phyloP scores from a whole-genome alignment of 2,888 invertebrate genomes.

The Acronicta alni region DNA sequence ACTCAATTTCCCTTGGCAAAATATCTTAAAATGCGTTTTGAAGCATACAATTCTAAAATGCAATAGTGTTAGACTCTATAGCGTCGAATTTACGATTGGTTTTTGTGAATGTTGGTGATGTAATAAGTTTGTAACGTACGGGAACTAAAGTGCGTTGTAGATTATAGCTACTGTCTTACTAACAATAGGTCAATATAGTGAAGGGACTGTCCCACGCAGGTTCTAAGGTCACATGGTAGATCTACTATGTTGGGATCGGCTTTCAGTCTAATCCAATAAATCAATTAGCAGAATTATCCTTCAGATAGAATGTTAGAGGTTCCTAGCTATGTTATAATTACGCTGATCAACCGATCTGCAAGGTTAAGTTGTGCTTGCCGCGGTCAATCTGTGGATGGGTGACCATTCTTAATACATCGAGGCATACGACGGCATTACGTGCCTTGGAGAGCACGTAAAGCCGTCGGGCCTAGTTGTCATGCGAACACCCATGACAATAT shows the following conservation, averaged over 20 bases:
- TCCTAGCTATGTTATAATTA: too few relatives aligned
- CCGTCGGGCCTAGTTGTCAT: too few relatives aligned
- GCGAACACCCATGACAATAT: too few relatives aligned
- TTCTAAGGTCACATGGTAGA: constrained; percentile 49
- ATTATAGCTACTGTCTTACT: constrained; percentile 61
- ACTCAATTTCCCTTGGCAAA: constrained; percentile 7
- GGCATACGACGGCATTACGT: too few relatives aligned
- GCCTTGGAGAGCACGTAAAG: too few relatives aligned
- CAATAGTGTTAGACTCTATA: constrained; percentile 11
- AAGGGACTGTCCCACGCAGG: constrained; percentile 59
- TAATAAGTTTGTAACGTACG: constrained; percentile 35
- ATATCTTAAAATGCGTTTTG: constrained; percentile 12
- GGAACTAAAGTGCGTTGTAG: constrained; percentile 41
- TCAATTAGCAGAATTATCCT: too few relatives aligned
- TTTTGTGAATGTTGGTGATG: constrained; percentile 6
- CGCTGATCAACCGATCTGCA: too few relatives aligned
- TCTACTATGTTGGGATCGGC: constrained; percentile 2
- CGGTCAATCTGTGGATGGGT: too few relatives aligned
- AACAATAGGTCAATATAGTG: constrained; percentile 65
- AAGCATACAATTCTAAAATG: constrained; percentile 3
- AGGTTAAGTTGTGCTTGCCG: too few relatives aligned
- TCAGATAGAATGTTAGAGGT: too few relatives aligned
- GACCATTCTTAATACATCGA: too few relatives aligned
- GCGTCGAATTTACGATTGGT: not conserved
- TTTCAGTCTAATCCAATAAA: too few relatives aligned